Conservation (phyloP, 2,113 vertebrate species). For the Microcebus murinus region DNA sequence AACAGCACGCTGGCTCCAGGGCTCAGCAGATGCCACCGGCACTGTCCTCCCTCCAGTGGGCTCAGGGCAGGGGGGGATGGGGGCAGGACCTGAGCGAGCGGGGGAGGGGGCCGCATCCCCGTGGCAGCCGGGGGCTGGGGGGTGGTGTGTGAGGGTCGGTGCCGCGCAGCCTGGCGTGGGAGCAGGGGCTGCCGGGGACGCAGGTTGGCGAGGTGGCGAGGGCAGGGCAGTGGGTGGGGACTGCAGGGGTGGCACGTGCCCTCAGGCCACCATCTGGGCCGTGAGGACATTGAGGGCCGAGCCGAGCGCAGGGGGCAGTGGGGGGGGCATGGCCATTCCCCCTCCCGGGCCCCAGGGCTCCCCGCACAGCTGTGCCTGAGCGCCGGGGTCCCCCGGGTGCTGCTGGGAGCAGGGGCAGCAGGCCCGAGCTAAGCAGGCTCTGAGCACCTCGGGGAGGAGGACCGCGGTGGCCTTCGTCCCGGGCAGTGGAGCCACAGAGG, state of each 20-base stretch:
- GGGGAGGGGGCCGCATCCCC: not conserved
- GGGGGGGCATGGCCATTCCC: not conserved
- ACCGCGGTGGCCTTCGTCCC: rapidly evolving
- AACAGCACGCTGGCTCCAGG: not conserved
- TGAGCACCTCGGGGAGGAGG: rapidly evolving
- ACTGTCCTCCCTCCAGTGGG: not conserved
- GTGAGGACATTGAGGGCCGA: not conserved
- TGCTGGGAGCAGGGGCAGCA: not conserved
- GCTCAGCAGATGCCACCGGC: not conserved
- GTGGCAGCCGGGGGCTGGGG: not conserved
- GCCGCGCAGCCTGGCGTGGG: not conserved
- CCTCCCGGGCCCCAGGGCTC: too few species aligned
- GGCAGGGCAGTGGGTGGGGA: not conserved
- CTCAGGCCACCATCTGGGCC: not conserved
- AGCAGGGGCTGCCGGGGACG: too few species aligned
- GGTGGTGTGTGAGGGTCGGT: not conserved
- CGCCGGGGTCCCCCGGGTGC: too few species aligned
- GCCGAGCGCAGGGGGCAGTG: rapidly evolving
- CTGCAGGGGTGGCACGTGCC: too few species aligned
- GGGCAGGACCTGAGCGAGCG: too few species aligned
- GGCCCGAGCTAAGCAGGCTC: not conserved
- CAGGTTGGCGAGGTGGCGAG: too few species aligned
- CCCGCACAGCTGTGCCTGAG: not conserved
- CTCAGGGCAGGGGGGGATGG: not conserved
- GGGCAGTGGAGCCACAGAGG: not conserved